A percentile compares a stretch with the other conserved stretches of the same genome.
phyloP scores from a whole-genome alignment of 2,113 vertebrate species.

The Nothocercus julius region DNA sequence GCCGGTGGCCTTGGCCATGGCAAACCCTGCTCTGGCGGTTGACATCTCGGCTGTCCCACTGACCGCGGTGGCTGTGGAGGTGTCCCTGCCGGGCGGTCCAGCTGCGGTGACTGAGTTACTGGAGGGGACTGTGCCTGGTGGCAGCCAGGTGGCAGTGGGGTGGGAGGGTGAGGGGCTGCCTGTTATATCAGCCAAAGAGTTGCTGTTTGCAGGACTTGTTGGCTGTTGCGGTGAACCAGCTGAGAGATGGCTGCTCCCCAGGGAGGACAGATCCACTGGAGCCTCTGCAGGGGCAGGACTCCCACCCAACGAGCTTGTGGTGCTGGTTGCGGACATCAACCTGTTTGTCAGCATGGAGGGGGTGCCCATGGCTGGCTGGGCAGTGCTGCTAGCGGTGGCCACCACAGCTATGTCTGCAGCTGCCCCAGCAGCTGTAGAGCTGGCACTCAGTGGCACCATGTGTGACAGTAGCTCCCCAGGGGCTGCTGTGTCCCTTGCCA shows the following conservation, averaged over 20 bases:
- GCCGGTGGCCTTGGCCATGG: background rate
- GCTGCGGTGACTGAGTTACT: rapidly evolving
- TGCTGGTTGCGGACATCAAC: background rate
- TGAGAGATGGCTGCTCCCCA: too few relatives aligned
- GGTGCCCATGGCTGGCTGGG: background rate
- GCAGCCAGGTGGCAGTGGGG: background rate
- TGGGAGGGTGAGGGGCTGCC: background rate
- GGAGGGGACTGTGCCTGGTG: background rate
- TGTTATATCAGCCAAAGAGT: background rate
- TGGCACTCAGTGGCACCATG: background rate
- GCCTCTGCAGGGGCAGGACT: background rate
- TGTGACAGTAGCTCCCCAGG: background rate
- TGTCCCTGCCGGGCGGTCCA: rapidly evolving
- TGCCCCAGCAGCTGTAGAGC: background rate
- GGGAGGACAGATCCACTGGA: background rate
- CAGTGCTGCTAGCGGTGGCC: too few relatives aligned
- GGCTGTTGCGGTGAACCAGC: too few relatives aligned
- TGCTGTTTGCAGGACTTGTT: background rate
- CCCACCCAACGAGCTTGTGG: background rate
- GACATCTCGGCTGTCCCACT: background rate
- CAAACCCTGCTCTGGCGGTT: background rate
- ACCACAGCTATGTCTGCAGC: too few relatives aligned
- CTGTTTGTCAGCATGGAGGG: background rate
- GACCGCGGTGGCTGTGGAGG: rapidly evolving
- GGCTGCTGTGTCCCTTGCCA: background rate